Evolutionary conservation across 2,888 invertebrate genomes (phyloP), one percentile per base, ranked within the genome.

Genomic region (Ormyrus pomaceus): DNA sequence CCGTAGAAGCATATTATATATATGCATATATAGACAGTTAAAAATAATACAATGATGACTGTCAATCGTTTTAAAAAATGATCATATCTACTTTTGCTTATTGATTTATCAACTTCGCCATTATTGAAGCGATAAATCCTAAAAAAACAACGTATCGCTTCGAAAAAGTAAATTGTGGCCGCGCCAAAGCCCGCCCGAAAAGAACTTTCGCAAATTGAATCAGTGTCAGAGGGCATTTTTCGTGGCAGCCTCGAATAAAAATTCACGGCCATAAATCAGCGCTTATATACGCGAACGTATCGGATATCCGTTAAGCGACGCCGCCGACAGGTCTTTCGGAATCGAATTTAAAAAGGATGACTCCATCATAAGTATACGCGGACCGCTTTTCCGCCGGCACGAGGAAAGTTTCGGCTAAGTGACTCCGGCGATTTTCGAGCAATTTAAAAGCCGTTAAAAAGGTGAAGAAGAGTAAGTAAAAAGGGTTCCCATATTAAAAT

Each of bases 381-480:
- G 69, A 58, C n/a, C 34, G 13, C 5, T 10, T 58, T 3, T 5
- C 45, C 4, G 34, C 48, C 8, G 45, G 53, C 13, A 19, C 2
- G 1, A 34, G 45, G 53, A 34, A 55, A 55, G 10, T 34, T 34
- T 55, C 34, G 19, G 11, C 53, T 72, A 75, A 75, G 76, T 68
- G 76, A 69, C 62, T 76, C 48, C 53, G 53, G 68, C 68, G 53
- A 68, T 76, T 75, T 76, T 53, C 48, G n/a, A n/a, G 48, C 48
- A 76, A 76, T 69, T 76, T 69, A 53, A 76, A 76, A 51, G 69
- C 62, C 69, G 62, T 76, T 34, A 34, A 76, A 76, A 76, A 75
- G 34, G 2, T 13, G 13, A 46, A 56, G 58, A 48, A 66, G 62
- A 55, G 11, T 8, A 19, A 48, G 46, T 19, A 55, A 66, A 34